Conservation (phyloP, 2,797 vertebrate species). For the Spinus olivaceus region DNA sequence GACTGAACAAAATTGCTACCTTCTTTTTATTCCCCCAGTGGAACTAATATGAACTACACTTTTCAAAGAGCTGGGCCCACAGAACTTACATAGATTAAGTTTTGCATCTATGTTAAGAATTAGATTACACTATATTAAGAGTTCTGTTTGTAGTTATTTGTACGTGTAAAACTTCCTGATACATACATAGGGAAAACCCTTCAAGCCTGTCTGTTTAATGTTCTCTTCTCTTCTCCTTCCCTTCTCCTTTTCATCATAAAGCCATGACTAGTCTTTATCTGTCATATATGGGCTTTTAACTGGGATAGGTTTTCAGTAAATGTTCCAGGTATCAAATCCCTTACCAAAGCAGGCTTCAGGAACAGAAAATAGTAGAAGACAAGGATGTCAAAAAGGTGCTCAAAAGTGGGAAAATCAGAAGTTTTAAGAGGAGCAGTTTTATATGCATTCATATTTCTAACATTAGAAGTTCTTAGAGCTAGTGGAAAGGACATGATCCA, state of each 20-base stretch:
- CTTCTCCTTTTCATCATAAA: background rate
- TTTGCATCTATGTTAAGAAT: background rate
- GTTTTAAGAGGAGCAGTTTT: background rate
- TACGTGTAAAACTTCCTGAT: background rate
- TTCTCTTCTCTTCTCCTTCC: background rate
- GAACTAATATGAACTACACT: background rate
- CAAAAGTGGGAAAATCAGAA: background rate
- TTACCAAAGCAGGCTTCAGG: background rate
- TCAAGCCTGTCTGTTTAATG: background rate
- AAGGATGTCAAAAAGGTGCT: background rate
- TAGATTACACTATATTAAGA: background rate
- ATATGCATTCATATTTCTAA: background rate
- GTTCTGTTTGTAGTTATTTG: background rate
- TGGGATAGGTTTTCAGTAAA: background rate
- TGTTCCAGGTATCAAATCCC: background rate
- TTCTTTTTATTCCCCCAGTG: background rate
- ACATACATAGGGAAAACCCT: background rate
- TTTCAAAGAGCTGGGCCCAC: background rate
- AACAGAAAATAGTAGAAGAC: background rate
- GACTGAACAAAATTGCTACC: background rate
- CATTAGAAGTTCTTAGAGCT: background rate
- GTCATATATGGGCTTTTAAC: background rate
- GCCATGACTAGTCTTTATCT: background rate
- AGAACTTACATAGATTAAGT: background rate
- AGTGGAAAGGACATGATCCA: background rate